Base-by-base conservation (phyloP, 23 tunicate genomes). In the Styela clava region DNA sequence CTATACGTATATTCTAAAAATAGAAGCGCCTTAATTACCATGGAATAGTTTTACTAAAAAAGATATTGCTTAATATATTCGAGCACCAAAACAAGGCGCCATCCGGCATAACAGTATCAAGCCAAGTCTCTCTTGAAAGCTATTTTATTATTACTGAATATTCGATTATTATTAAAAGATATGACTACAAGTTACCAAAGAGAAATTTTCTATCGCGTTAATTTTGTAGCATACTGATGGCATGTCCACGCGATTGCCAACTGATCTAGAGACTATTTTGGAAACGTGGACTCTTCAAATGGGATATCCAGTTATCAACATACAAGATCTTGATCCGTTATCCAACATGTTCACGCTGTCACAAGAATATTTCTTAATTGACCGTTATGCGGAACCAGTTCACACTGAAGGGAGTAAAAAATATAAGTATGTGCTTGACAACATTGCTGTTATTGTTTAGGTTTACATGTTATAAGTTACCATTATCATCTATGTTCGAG, bases 261-360 rank as follows among this genome's bases (percentile, higher is more conserved):
- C 32, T 32, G 84, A 78, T 35, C 74, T 88, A 0, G 79, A 78
- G 61, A 29, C 24, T 2, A 67, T 92, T 2, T 67, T 92, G 21
- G 97, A 92, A 73, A 52, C 85, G 2, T 92, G 97, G 97, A 67
- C 92, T 7, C 64, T 92, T 22, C 97, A 92, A 92, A 92, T 92
- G 97, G 97, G 97, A 3, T 92, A 72, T 80, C 97, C 97, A 1
- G 79, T 92, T 24, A 56, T 92, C 33, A 87, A 86, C 0, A 81
- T 90, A 24, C 19, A 3, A 21, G 78, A 84, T 26, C 2, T 24
- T 19, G 23, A 9, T 5, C 65, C 73, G 2, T 22, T 85, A 36
- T 0, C 61, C 1, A 28, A 22, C 35, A 74, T 33, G 23, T 33
- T 85, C 63, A 18, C 32, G 0, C 28, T 87, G 16, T 74, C 85